Base-by-base conservation (phyloP, 2,113 vertebrate species). In the Nesogale talazaci region DNA sequence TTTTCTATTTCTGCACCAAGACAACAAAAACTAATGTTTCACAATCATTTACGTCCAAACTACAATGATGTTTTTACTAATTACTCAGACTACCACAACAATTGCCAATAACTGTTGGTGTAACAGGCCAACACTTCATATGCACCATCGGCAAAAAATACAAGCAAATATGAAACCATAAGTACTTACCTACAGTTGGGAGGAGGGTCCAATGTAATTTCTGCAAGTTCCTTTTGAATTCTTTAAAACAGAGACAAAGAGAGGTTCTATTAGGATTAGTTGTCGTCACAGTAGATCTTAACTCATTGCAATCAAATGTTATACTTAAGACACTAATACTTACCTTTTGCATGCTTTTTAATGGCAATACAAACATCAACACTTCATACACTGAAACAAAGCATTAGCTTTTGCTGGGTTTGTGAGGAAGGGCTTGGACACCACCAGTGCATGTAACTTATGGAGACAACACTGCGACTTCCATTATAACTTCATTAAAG, bases 141-240 rank as follows among this genome's bases (percentile, higher is more conserved):
- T 72, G 74, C 70, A 95, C 83, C 87, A 83, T 72, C 89, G 59
- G 36, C 85, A 90, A 81, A 93, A 88, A 15, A 93, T 88, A 74
- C 86, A 97, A 95, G 94, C 83, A 36, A 94, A 96, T 93, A 97
- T 98, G 93, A 97, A 97, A 77, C 92, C 88, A 40, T 34, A 84
- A 94, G 74, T 97, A 98, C 98, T 99, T 98, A 99, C 99, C 99
- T 99, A 99, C 99, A 99, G 98, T 99, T 99, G 57, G 99, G 99
- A 97, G 99, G 99, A 61, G 99, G 99, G 93, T 99, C 99, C 98
- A 99, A 98, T 78, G 99, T 99, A 97, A 99, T 99, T 98, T 99
- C 99, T 95, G 99, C 99, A 85, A 99, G 99, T 97, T 99, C 99
- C 94, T 99, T 99, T 97, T 99, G 99, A 98, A 99, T 99, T 98